Base-by-base conservation (phyloP, 2,888 invertebrate species). In the Zhuqinia jingwanae region DNA sequence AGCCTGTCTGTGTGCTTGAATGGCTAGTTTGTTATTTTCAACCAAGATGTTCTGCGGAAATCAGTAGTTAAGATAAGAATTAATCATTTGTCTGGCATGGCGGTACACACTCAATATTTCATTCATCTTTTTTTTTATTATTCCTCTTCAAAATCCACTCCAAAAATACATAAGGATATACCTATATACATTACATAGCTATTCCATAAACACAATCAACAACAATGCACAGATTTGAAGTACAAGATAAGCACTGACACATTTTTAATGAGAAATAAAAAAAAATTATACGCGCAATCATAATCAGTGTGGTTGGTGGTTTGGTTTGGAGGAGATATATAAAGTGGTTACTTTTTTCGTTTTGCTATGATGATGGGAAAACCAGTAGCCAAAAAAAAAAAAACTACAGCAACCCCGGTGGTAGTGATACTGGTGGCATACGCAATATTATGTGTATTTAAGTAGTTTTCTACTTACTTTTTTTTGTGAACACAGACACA, bases 381-480 rank as follows among this genome's bases (percentile, higher is more conserved):
- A 85, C 85, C 85, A 85, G 85, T 85, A 85, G 85, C 85, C 70
- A 84, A 77, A 77, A 84, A 70, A 53, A n/a, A n/a, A n/a, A 60
- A 60, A 82, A 82, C 79, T 27, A 53, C 20, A 50, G 63, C 78
- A 63, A 45, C 45, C 10, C 22, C 63, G 30, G 53, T 56, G 30
- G 53, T 75, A 15, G 27, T 30, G 65, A 3, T 65, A 17, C 20
- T 65, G 65, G 70, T 25, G 8, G 22, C 22, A 47, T 76, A 56
- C 36, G 76, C 30, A 75, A 8, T 17, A 17, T 15, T 42, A 68
- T 2, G 20, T 17, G 56, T 17, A 63, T 63, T 63, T 63, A 63
- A 63, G 65, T 65, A 65, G 58, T 76, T 47, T 75, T 53, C 25
- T n/a, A 27, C 22, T 53, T 53, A 76, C 65, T 17, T 65, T 36